Evolutionary conservation across 2,888 invertebrate genomes (phyloP).

Genomic region (Drosophila kuntzei): DNA sequence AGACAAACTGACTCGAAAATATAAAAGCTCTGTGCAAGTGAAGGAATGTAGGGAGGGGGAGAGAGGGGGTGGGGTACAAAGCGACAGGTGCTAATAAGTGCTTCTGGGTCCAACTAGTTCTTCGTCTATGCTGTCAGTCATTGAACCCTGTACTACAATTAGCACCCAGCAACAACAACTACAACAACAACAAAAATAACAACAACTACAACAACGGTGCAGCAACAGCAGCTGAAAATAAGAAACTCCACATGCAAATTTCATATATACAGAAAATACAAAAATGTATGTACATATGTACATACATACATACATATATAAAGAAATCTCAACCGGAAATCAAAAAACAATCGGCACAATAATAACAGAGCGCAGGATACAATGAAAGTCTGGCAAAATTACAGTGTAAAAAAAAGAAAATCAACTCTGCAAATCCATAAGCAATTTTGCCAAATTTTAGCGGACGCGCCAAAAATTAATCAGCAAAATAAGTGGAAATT

Average conservation of each 20-base stretch:
- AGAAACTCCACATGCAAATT: conserved; percentile 29
- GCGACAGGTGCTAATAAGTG: conserved; percentile 76
- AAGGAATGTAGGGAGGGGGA: not conserved
- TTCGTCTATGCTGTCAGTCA: conserved; percentile 64
- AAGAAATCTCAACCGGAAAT: conserved; percentile 45
- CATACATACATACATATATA: not conserved
- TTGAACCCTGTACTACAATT: conserved; percentile 61
- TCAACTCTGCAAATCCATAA: conserved; percentile 33
- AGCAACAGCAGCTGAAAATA: conserved; percentile 18
- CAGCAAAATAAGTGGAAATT: conserved; percentile 45
- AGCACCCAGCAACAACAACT: conserved; percentile 38
- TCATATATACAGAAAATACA: not conserved
- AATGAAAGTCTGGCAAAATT: conserved; percentile 36
- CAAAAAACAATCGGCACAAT: conserved; percentile 51
- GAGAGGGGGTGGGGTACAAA: not conserved
- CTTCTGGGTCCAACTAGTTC: conserved; percentile 49
- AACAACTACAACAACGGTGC: not conserved
- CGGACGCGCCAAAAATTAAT: conserved; percentile 55
- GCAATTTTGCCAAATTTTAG: conserved; percentile 51
- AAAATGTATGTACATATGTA: not conserved
- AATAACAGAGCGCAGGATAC: conserved; percentile 49
- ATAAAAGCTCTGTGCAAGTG: not conserved
- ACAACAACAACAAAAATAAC: conserved; percentile 1
- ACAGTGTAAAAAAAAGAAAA: conserved; percentile 17
- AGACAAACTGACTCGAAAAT: conserved; percentile 12